Percentiles rank a stretch among this genome's conserved stretches.
Evolutionary conservation across 2,113 vertebrate species (phyloP).

Genomic region (Eulemur rufifrons): DNA sequence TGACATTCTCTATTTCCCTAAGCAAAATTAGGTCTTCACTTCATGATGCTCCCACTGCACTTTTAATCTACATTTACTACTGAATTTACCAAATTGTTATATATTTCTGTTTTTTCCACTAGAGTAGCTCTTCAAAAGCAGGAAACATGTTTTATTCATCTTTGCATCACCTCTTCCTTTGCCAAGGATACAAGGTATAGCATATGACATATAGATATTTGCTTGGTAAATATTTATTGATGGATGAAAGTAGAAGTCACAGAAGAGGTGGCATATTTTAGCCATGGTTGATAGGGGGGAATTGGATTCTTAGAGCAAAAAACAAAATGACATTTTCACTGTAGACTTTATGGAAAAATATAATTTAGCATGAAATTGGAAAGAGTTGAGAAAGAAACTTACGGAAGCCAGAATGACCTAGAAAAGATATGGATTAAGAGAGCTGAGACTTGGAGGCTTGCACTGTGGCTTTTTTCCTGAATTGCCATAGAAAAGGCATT

Average conservation of each 20-base stretch:
- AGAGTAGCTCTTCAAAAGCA: neutral
- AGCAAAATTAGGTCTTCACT: neutral
- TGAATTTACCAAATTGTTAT: neutral
- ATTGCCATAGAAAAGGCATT: neutral
- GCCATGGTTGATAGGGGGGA: neutral
- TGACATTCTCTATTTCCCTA: slow-evolving; percentile 1
- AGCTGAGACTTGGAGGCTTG: neutral
- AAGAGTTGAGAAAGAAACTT: neutral
- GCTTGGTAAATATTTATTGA: neutral
- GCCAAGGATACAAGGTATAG: neutral
- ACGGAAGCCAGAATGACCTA: neutral
- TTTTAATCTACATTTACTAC: neutral
- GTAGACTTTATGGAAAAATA: slow-evolving; percentile 4
- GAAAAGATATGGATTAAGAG: neutral
- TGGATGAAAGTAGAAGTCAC: neutral
- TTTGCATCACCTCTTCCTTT: neutral
- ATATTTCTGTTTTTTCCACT: neutral
- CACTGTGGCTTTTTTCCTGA: neutral
- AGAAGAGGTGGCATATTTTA: neutral
- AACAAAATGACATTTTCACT: neutral
- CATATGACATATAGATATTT: neutral
- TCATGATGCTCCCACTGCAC: neutral
- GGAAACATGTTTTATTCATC: slow-evolving; percentile 17
- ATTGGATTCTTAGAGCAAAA: neutral
- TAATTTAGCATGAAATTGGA: slow-evolving; percentile 6